Base-by-base conservation (phyloP, 2,113 vertebrate genomes). In the Natator depressus region DNA sequence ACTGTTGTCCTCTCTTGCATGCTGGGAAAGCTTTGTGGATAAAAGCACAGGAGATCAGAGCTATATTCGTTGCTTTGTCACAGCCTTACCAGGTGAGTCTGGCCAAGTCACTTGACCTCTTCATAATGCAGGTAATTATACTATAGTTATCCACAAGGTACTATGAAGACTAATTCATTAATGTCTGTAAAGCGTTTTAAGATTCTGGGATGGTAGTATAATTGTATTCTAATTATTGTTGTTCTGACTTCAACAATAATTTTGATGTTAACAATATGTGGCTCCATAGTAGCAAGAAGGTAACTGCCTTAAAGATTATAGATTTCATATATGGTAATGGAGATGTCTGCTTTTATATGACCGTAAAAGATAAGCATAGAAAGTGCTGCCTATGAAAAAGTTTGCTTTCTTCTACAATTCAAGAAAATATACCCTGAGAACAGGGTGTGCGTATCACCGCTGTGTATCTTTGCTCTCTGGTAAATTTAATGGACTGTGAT, bases 1-100 rank as follows among this genome's bases (percentile, higher is more conserved):
- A 2, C n/a, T 79, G 1, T 9, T 72, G 35, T 2, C 1, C 4
- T 54, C 3, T 25, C 42, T 4, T 27, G 51, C 0, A 1, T 8
- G 9, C 13, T 72, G 42, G 38, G 57, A 31, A 54, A 75, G 69
- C 8, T 86, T 31, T 55, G 11, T 54, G 10, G 31, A 19, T 59
- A 57, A 13, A 16, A 29, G 27, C 2, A 3, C 17, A 69, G 65
- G 16, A 69, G 35, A 69, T 69, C 35, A 35, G 35, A 17, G 31
- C 55, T 69, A 16, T 69, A 19, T 69, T 69, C 1, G 2, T 35
- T 69, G 17, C 16, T 69, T n/a, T n/a, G 55, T 57, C 35, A 69
- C 16, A 69, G 16, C 7, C 65, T 69, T 69, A n/a, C 65, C 14
- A 19, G 31, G 35, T 35, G 65, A 35, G 14, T n/a, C 35, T 69